Evolutionary conservation across 2,113 vertebrate species (phyloP), one percentile per base, ranked within the genome.

Genomic region (Callionymus lyra): DNA sequence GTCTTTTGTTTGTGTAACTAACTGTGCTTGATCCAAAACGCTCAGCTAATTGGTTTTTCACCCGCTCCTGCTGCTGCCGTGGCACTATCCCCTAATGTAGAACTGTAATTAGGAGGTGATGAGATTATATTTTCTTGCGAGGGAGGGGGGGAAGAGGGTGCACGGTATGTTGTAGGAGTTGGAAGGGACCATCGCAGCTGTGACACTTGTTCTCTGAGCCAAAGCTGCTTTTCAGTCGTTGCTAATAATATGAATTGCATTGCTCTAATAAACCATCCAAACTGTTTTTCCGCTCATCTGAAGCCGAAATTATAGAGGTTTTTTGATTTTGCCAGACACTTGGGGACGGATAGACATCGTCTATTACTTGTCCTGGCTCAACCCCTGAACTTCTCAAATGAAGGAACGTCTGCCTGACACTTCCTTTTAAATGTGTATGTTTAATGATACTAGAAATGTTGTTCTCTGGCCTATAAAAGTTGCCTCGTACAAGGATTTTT

Each of bases 11-110:
- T 77, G 62, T 64, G 54, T 53, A 68, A 72, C 72, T 72, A 63
- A 75, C 68, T 74, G 62, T 56, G 65, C 60, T 68, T 64, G 63
- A 77, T 78, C 65, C 73, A 76, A 72, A 79, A 70, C 66, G 68
- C 71, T 78, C 66, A 64, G 68, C 59, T 82, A 79, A 85, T 79
- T 79, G 76, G 51, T 79, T 74, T 76, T 70, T 72, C 70, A 67
- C 63, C 53, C 53, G 21, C 68, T 36, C 76, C 69, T 67, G 77
- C 76, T 81, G 71, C 74, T 74, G 67, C 68, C 57, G 44, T 47
- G 54, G 65, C 66, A 57, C 49, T 31, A 34, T 82, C 77, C 76
- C 78, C 83, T 74, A 82, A 82, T 81, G 63, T 78, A 79, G 76
- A 71, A 63, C 75, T 68, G 66, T 77, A 73, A 83, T 82, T 80